Conservation (phyloP, 2,888 invertebrate species). For the Pardosa pseudoannulata region DNA sequence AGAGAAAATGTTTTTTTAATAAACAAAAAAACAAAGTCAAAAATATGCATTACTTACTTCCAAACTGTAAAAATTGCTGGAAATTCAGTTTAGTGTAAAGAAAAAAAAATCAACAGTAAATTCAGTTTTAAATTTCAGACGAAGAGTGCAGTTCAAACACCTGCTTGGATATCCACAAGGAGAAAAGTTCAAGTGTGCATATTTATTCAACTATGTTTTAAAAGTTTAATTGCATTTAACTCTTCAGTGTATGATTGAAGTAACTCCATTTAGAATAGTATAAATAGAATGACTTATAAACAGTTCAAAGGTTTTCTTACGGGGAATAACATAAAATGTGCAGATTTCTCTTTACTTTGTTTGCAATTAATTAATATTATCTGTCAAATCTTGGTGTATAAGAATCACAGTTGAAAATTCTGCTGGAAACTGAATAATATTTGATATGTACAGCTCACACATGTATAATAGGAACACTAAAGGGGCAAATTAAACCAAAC, state of each 20-base stretch:
- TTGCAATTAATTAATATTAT: not conserved
- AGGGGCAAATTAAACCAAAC: not conserved
- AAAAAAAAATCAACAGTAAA: not conserved
- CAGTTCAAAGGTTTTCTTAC: not conserved
- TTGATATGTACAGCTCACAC: slow-evolving; percentile 3
- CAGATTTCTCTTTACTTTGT: not conserved
- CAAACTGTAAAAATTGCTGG: not conserved
- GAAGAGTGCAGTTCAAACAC: too few relatives aligned
- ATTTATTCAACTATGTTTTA: too few relatives aligned
- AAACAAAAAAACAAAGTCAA: not conserved
- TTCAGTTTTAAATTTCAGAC: too few relatives aligned
- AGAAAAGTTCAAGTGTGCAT: too few relatives aligned
- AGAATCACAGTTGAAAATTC: not conserved
- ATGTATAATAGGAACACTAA: not conserved
- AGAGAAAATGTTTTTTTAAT: not conserved
- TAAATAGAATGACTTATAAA: not conserved
- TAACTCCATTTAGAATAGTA: not conserved
- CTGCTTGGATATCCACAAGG: too few relatives aligned
- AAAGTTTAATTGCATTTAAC: too few relatives aligned
- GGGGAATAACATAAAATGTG: not conserved
- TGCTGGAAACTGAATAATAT: not conserved
- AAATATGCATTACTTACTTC: not conserved
- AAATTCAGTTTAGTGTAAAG: not conserved
- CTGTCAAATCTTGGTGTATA: not conserved
- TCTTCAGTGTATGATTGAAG: not conserved